Base-by-base conservation (phyloP, 2,888 invertebrate genomes). In the Strigamia crassipes region DNA sequence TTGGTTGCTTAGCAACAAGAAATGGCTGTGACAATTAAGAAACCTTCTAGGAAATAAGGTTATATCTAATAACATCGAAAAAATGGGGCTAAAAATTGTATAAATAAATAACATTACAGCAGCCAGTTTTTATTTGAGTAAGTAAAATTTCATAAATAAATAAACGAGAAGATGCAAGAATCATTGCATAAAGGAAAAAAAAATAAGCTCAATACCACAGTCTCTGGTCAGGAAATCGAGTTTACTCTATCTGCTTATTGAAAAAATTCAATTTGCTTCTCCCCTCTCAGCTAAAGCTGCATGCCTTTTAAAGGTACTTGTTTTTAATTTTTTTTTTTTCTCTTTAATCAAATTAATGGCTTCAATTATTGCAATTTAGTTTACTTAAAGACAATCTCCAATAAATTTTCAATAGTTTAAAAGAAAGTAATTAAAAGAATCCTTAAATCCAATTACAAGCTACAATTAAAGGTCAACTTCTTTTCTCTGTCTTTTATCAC, bases 171-270 rank as follows among this genome's bases (percentile, higher is more conserved):
- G 18, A 56, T 18, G 18, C n/a, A 56, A 56, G 18, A 56, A 56
- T 56, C 56, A 56, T 56, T 56, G n/a, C 18, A n/a, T 18, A n/a
- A 4, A 18, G 6, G n/a, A 56, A 73, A 31, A 73, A 31, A 23
- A 73, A 12, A 73, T 51, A 51, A 18, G 51, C 27, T 73, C 31
- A 27, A 27, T 27, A 31, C 9, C 27, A 13, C 27, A 31, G 23
- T 27, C 73, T 73, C 12, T 73, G 73, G 73, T 73, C 73, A 73
- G 73, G 31, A 73, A 73, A 73, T 73, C 73, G 73, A 73, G 73
- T 73, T 23, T 73, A 31, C 27, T 31, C 15, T 6, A 73, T 73
- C 8, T 73, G 13, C n/a, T 73, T 73, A 73, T 73, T 73, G 73
- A n/a, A 31, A 27, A 31, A 73, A 73, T 73, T 73, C 73, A 31